Percentiles rank a stretch among this genome's conserved stretches.
Evolutionary conservation across 53 echinoderm and acorn worm species (phyloP).

Genomic region (Holothuria leucospilota): DNA sequence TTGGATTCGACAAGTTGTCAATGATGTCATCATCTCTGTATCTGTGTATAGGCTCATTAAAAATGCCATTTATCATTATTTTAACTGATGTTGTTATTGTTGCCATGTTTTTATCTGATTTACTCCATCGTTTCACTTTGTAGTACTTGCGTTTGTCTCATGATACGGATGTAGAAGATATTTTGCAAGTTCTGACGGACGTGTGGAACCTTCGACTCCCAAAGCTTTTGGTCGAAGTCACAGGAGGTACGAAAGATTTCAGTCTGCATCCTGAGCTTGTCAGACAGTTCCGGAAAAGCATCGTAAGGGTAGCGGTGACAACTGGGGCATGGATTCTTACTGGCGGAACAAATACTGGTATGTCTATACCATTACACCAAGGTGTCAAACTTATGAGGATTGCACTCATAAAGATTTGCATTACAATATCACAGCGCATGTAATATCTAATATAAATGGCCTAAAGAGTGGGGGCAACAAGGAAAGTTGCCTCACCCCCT

Average conservation of each 20-base stretch:
- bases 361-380: neutral
- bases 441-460: too few relatives aligned
- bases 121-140: neutral
- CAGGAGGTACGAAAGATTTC: conserved; percentile 88
- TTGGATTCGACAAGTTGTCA: too few relatives aligned
- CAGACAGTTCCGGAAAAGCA: conserved; percentile 83
- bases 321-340: conserved; percentile 96
- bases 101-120: too few relatives aligned
- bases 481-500: too few relatives aligned
- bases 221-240: conserved; percentile 88
- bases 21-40: too few relatives aligned
- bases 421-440: too few relatives aligned
- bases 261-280: conserved; percentile 82
- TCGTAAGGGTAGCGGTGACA: conserved; percentile 83
- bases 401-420: neutral
- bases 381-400: neutral
- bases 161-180: conserved; percentile 74
- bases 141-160: conserved; percentile 85
- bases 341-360: conserved; percentile 91
- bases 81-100: too few relatives aligned
- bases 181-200: conserved; percentile 74
- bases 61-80: too few relatives aligned
- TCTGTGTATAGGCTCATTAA: too few relatives aligned
- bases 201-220: conserved; percentile 80
- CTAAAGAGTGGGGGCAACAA: too few relatives aligned